Evolutionary conservation across 2,888 invertebrate species (phyloP), one percentile per base, ranked within the genome.

Genomic region (Proisotoma minuta): DNA sequence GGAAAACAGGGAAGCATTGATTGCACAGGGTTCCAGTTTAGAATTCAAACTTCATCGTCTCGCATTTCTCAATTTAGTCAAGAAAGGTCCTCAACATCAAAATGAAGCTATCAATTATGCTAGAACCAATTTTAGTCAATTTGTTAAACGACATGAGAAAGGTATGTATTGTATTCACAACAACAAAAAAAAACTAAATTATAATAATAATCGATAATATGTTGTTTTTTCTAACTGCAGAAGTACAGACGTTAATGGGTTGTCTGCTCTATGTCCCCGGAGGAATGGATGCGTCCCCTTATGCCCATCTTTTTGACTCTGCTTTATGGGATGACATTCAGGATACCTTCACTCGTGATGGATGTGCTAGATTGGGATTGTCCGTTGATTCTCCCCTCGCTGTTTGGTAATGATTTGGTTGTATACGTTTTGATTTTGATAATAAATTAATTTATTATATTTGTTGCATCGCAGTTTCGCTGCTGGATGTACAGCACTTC

Each of bases 401-500:
- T 63, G 92, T 94, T 72, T 93, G 85, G 85, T 85, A 77, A 74
- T 29, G 26, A 29, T 24, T 59, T 24, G 58, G 22, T 43, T 48
- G n/a, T 34, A 2, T 20, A 49, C 22, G 23, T 18, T 54, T 39
- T 48, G 57, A 28, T 47, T 59, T 48, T 39, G 34, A 23, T 60
- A 20, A 51, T 29, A 49, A 52, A 43, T 60, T 50, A 22, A 50
- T 22, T 5, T 5, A 5, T 34, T 34, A 10, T 34, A 34, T 34
- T 34, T 34, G 34, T 10, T 8, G 22, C 20, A 20, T 75, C 77
- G 8, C 72, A 85, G 93, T 69, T 87, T 96, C 71, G 87, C 90
- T 77, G 94, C 96, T 26, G 98, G 98, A 51, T 91, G 92, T 75
- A 87, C 87, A 29, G 96, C 97, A 51, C 81, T 99, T 74, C 98